These are phyloP conservation scores for Cataglyphis rosenhaueri DNA, from an alignment of 2,888 invertebrate genomes.

Conservation along the genomic window DNA sequence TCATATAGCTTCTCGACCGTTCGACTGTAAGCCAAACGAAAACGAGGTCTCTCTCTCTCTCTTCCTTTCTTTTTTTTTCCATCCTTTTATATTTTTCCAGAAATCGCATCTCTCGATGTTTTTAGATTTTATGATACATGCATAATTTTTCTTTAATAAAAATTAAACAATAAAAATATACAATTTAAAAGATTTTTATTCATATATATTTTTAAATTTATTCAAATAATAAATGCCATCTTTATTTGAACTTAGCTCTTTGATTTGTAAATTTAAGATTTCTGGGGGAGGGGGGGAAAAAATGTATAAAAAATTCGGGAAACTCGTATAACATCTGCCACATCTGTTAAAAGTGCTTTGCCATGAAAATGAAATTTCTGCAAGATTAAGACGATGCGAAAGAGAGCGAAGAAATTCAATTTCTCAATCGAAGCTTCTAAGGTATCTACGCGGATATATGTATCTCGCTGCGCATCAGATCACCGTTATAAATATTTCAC, in stretches of 20 bases:
- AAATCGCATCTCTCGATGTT: not conserved
- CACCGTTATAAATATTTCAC: slow-evolving; percentile 83
- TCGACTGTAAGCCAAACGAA: slow-evolving; percentile 63
- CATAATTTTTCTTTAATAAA: not conserved
- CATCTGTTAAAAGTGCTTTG: slow-evolving; percentile 17
- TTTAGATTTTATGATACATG: not conserved
- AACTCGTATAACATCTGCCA: not conserved
- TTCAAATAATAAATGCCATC: not conserved
- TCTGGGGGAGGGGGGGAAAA: not conserved
- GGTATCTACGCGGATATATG: slow-evolving; percentile 11
- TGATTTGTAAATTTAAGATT: not conserved
- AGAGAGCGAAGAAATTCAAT: slow-evolving; percentile 21
- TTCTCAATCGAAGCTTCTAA: slow-evolving; percentile 25
- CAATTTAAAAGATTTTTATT: not conserved
- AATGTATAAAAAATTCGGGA: not conserved
- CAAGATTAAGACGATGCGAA: not conserved
- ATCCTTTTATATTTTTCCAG: slow-evolving; percentile 19
- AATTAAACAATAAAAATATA: not conserved
- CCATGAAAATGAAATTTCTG: not conserved
- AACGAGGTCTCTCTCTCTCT: slow-evolving; percentile 63
- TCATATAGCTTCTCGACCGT: slow-evolving; percentile 74
- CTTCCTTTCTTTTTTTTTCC: slow-evolving; percentile 58
- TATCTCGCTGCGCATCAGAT: slow-evolving; percentile 47
- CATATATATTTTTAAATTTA: not conserved
- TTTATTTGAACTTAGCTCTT: not conserved